A percentile compares a stretch with the other conserved stretches of the same genome.
Conservation (phyloP, 2,888 invertebrate genomes). For the Cataglyphis cursor region DNA sequence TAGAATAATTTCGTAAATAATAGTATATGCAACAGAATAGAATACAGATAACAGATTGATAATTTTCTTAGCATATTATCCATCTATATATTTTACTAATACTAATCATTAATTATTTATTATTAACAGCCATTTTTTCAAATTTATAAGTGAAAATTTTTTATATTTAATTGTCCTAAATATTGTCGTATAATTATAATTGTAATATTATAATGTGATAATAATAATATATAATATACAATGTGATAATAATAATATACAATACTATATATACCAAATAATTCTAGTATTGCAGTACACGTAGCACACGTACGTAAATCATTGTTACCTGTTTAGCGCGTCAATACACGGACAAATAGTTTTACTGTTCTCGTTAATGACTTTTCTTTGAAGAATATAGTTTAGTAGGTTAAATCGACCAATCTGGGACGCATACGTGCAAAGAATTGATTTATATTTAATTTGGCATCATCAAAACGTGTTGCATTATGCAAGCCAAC, state of each 20-base stretch:
- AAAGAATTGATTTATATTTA: conserved; percentile 59
- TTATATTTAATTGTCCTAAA: not conserved
- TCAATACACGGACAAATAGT: conserved; percentile 54
- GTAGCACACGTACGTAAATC: conserved; percentile 44
- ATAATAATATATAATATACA: not conserved
- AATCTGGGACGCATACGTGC: conserved; percentile 34
- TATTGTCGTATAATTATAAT: not conserved
- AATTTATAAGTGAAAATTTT: not conserved
- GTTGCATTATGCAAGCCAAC: not conserved
- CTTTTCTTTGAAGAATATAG: conserved; percentile 49
- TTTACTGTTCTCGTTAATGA: conserved; percentile 43
- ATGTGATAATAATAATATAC: conserved; percentile 2
- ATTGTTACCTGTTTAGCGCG: conserved; percentile 48
- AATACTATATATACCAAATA: not conserved
- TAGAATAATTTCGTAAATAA: not conserved
- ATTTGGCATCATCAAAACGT: not conserved
- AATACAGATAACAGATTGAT: not conserved
- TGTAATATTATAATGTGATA: not conserved
- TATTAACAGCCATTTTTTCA: not conserved
- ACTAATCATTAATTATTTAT: not conserved
- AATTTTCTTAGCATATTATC: not conserved
- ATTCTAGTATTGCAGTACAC: conserved; percentile 42
- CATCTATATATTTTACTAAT: not conserved
- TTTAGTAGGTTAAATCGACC: conserved; percentile 53
- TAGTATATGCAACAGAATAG: not conserved